These are phyloP conservation scores for Strix occidentalis DNA, from an alignment of 2,797 vertebrate genomes.

Conservation along the genomic window DNA sequence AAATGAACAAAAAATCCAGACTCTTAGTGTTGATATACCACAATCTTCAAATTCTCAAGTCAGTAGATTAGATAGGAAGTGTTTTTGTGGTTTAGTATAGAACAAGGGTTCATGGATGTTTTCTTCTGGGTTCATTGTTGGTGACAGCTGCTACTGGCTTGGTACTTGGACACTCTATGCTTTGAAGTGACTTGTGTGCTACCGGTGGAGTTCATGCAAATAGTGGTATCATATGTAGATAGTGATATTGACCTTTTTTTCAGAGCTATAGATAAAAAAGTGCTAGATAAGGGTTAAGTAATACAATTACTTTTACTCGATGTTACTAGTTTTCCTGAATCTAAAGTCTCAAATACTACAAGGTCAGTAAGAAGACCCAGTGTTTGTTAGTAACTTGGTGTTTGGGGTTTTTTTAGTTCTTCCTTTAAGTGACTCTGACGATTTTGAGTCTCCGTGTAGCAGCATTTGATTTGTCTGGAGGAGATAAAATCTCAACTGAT, in stretches of 20 bases:
- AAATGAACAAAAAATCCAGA: neutral
- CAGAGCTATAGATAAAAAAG: neutral
- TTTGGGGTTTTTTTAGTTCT: neutral
- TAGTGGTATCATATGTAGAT: neutral
- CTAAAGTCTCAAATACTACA: neutral
- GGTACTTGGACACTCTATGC: neutral
- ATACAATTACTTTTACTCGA: neutral
- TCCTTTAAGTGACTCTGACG: neutral
- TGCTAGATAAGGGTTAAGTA: neutral
- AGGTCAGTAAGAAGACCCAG: neutral
- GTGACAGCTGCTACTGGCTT: neutral
- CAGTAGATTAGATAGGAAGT: neutral
- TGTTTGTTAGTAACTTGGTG: neutral
- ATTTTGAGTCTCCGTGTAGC: neutral
- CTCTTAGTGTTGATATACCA: neutral
- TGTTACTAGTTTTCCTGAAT: neutral
- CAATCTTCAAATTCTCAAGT: neutral
- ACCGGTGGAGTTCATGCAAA: neutral
- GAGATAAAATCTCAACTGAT: neutral
- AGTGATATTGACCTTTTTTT: neutral
- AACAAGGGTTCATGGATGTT: neutral
- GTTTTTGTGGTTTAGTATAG: neutral
- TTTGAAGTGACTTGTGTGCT: neutral
- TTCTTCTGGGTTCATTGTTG: neutral
- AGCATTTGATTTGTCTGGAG: neutral